Conservation (phyloP, 2,888 invertebrate species). For the Agrotis clavis region DNA sequence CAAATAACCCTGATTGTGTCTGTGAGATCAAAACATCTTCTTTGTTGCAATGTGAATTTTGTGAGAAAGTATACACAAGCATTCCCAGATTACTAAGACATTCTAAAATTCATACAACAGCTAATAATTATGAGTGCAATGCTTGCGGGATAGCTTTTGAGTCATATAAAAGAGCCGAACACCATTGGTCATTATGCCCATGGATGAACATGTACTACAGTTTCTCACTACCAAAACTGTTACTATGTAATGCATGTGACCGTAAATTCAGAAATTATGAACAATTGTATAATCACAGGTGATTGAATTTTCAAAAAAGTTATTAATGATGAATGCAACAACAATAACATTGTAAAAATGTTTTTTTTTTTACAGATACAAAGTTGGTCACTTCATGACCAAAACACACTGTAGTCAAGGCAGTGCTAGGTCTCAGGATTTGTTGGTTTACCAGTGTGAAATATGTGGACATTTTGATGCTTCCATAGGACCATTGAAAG, state of each 20-base stretch:
- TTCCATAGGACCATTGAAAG: constrained; percentile 75
- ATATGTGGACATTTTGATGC: constrained; percentile 81
- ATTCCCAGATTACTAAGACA: constrained; percentile 85
- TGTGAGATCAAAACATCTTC: constrained; percentile 87
- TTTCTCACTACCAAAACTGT: constrained; percentile 84
- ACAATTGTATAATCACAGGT: constrained; percentile 88
- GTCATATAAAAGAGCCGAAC: constrained; percentile 83
- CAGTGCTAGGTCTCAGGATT: constrained; percentile 67
- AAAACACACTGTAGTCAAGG: constrained; percentile 75
- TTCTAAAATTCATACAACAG: constrained; percentile 91
- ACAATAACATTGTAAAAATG: background rate
- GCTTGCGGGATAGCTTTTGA: constrained; percentile 84
- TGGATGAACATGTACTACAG: constrained; percentile 83
- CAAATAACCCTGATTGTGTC: constrained; percentile 75
- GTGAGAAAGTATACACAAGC: constrained; percentile 87
- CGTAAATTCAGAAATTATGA: constrained; percentile 88
- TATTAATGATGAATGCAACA: background rate
- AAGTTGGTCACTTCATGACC: constrained; percentile 83
- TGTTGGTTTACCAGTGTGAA: constrained; percentile 86
- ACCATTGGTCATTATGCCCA: constrained; percentile 85
- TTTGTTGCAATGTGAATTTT: constrained; percentile 87
- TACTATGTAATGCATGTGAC: constrained; percentile 88
- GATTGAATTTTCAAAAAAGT: constrained; percentile 25
- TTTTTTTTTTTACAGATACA: constrained; percentile 78
- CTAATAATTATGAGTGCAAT: constrained; percentile 93